Conservation (phyloP, 1,140 invertebrate species). For the Pentalonia nigronervosa region DNA sequence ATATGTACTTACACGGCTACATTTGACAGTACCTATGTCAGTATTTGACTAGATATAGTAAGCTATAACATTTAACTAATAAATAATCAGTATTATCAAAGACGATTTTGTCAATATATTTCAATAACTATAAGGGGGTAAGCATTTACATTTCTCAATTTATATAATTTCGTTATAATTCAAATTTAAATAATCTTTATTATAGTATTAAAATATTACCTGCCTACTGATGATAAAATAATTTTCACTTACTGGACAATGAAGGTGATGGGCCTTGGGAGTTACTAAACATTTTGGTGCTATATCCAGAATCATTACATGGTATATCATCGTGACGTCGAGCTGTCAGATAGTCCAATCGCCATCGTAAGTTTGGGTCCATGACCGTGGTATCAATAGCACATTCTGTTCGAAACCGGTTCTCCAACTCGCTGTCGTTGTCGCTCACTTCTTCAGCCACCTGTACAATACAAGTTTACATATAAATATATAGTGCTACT, state of each 20-base stretch:
- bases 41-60: too few species aligned
- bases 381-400: constrained; percentile 42
- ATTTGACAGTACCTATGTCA: too few species aligned
- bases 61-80: background rate
- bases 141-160: background rate
- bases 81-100: background rate
- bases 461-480: constrained; percentile 66
- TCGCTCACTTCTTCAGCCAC: constrained; percentile 75
- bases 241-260: constrained; percentile 68
- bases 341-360: constrained; percentile 40
- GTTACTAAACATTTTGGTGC: constrained; percentile 78
- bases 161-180: background rate
- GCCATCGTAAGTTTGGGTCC: constrained; percentile 61
- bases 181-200: background rate
- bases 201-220: background rate
- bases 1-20: too few species aligned
- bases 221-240: background rate
- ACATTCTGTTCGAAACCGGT: constrained; percentile 53
- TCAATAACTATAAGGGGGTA: background rate
- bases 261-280: constrained; percentile 80
- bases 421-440: constrained; percentile 72
- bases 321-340: constrained; percentile 48
- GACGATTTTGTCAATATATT: background rate
- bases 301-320: constrained; percentile 74
- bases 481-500: background rate